A percentile compares a stretch with the other conserved stretches of the same genome.
phyloP scores from a whole-genome alignment of 2,113 vertebrate species.

The Cephalopholis sonnerati region DNA sequence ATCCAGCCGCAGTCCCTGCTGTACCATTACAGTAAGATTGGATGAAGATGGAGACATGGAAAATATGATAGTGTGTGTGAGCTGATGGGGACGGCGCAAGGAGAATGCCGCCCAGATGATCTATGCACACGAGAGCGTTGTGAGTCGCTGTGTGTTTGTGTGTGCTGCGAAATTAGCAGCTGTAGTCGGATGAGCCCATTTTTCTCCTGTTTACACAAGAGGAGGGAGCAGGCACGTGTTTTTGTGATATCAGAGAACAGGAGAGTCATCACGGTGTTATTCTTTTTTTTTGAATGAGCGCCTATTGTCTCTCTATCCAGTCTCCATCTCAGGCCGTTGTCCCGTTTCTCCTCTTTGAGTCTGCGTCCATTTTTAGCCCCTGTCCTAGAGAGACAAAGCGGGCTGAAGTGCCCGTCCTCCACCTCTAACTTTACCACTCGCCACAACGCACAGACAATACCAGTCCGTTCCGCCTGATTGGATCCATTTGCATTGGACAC shows the following conservation, averaged over 20 bases:
- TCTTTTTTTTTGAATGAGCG: slow-evolving; percentile 34
- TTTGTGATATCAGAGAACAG: slow-evolving; percentile 46
- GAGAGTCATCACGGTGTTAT: slow-evolving; percentile 28
- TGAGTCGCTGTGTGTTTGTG: slow-evolving; percentile 20
- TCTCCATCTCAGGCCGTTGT: slow-evolving; percentile 3
- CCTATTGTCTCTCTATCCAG: slow-evolving; percentile 8
- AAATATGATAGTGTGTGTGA: slow-evolving; percentile 78
- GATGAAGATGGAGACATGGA: slow-evolving; percentile 82
- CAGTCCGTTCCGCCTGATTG: slow-evolving; percentile 93
- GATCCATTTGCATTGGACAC: slow-evolving; percentile 96
- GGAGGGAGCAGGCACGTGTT: slow-evolving; percentile 30
- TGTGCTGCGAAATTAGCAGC: slow-evolving; percentile 68
- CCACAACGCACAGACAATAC: slow-evolving; percentile 87
- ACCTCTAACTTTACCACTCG: slow-evolving; percentile 83
- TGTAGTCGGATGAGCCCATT: slow-evolving; percentile 59
- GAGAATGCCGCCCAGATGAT: slow-evolving; percentile 74
- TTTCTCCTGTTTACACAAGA: slow-evolving; percentile 67
- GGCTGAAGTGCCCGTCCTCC: slow-evolving; percentile 75
- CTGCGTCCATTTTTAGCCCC: slow-evolving; percentile 47
- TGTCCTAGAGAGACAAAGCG: slow-evolving; percentile 67
- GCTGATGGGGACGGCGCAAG: slow-evolving; percentile 76
- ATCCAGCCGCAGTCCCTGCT: slow-evolving; percentile 77
- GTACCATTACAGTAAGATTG: slow-evolving; percentile 83
- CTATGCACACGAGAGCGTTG: slow-evolving; percentile 24
- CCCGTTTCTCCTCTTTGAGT: slow-evolving; percentile 33